Percentiles rank a stretch among this genome's conserved stretches.
phyloP scores from a whole-genome alignment of 2,888 invertebrate genomes.

The Bibio marci region DNA sequence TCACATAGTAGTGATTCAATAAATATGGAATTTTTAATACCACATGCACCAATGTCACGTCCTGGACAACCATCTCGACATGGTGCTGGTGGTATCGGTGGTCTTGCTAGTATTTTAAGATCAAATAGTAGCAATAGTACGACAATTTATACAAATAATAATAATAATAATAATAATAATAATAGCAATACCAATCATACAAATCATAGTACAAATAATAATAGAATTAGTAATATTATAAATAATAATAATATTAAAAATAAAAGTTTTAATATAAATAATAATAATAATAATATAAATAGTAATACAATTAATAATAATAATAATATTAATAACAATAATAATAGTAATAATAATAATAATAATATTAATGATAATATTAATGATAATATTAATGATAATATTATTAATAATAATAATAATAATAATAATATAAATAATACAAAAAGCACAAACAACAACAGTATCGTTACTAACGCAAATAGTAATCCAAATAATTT shows the following conservation, averaged over 20 bases:
- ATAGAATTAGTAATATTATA: background rate
- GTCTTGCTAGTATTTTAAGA: no score
- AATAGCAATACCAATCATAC: slow-evolving; percentile 1
- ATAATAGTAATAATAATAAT: slow-evolving; percentile 1
- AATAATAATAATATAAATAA: background rate
- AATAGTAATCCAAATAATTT: no score
- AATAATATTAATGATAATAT: slow-evolving; percentile 6
- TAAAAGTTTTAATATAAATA: slow-evolving; percentile 1
- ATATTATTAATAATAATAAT: slow-evolving; percentile 6
- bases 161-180: background rate
- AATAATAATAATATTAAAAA: slow-evolving; percentile 3
- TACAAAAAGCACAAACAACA: background rate
- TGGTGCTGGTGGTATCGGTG: slow-evolving; percentile 7
- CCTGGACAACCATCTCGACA: slow-evolving; percentile 34
- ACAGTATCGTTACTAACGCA: background rate
- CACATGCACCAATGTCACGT: slow-evolving; percentile 18
- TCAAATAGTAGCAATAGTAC: slow-evolving; percentile 9
- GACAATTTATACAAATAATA: background rate
- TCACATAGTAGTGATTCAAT: slow-evolving; percentile 6
- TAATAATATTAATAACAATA: slow-evolving; percentile 4
- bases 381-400: background rate
- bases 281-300: background rate
- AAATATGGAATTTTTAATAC: slow-evolving; percentile 28
- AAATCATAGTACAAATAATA: slow-evolving; percentile 1
- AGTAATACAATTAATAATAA: slow-evolving; percentile 5